Percentiles rank a stretch among this genome's conserved stretches.
phyloP scores from a whole-genome alignment of 2,888 invertebrate species.

The Conomelus anceps region DNA sequence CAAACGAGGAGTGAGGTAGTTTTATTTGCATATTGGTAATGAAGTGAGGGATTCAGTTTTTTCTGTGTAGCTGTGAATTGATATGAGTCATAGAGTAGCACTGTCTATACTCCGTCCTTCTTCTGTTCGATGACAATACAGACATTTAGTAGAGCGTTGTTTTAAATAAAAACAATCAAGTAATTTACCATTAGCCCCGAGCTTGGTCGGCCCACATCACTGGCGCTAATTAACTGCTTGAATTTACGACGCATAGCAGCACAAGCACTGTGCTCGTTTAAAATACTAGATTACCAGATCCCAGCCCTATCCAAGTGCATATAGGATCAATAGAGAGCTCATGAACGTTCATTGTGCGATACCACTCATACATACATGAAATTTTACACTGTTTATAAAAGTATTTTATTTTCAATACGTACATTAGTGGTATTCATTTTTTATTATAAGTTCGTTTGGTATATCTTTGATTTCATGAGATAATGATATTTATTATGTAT shows the following conservation, averaged over 20 bases:
- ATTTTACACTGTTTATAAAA: no score
- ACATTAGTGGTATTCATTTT: no score
- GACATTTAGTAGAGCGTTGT: neutral
- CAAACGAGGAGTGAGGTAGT: no score
- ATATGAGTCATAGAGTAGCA: neutral
- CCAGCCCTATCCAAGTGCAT: neutral
- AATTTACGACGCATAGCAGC: neutral
- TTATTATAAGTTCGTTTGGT: no score
- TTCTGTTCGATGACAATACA: neutral
- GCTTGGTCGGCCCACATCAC: neutral
- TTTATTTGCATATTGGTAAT: no score
- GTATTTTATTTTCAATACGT: no score
- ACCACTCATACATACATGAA: neutral
- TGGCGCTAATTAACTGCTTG: neutral
- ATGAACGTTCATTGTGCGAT: neutral
- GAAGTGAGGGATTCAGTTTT: no score
- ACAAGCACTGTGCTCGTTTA: neutral
- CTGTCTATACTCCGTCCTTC: neutral
- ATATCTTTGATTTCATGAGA: no score
- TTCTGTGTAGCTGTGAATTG: no score
- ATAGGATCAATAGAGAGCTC: neutral
- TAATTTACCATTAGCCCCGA: neutral
- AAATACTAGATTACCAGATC: neutral
- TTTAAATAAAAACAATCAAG: neutral
- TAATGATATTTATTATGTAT: no score